phyloP scores from a whole-genome alignment of 1,140 invertebrate genomes.

The Melitaea cinxia region DNA sequence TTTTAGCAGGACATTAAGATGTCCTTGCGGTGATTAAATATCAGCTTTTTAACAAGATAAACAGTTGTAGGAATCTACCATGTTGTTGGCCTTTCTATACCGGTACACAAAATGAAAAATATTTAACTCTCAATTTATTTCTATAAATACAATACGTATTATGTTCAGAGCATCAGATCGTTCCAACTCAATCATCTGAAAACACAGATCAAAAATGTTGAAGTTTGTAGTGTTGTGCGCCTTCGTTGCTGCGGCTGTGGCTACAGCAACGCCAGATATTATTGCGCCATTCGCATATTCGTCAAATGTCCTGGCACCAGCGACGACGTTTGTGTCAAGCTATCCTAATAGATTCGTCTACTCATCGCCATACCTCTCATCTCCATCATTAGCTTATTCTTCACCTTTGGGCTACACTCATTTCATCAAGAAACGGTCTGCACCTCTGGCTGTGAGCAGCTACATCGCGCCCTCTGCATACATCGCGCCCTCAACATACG shows the following conservation, averaged over 20 bases:
- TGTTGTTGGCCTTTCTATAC: slow-evolving; percentile 40
- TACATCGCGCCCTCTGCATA: slow-evolving; percentile 43
- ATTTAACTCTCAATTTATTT: slow-evolving; percentile 23
- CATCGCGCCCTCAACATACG: slow-evolving; percentile 40
- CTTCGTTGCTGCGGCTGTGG: slow-evolving; percentile 27
- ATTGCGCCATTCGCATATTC: slow-evolving; percentile 57
- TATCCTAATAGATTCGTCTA: slow-evolving; percentile 47
- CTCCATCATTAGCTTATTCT: slow-evolving; percentile 43
- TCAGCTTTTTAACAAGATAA: no score
- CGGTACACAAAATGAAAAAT: slow-evolving; percentile 12
- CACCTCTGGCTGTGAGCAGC: slow-evolving; percentile 33
- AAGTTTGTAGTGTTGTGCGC: slow-evolving; percentile 34
- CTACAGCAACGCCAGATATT: slow-evolving; percentile 8
- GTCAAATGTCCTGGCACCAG: slow-evolving; percentile 37
- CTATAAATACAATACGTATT: slow-evolving; percentile 32
- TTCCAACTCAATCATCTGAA: slow-evolving; percentile 1
- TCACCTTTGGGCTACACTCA: slow-evolving; percentile 39
- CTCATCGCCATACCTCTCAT: slow-evolving; percentile 39
- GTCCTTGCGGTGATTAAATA: slow-evolving; percentile 26
- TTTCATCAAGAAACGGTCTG: slow-evolving; percentile 64
- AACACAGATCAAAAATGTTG: slow-evolving; percentile 33
- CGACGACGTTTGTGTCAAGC: slow-evolving; percentile 38
- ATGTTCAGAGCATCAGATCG: slow-evolving; percentile 12
- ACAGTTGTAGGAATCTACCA: no score
- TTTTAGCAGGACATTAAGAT: no score